Conservation (phyloP, 2,888 invertebrate genomes). For the Eupithecia pulchellata region DNA sequence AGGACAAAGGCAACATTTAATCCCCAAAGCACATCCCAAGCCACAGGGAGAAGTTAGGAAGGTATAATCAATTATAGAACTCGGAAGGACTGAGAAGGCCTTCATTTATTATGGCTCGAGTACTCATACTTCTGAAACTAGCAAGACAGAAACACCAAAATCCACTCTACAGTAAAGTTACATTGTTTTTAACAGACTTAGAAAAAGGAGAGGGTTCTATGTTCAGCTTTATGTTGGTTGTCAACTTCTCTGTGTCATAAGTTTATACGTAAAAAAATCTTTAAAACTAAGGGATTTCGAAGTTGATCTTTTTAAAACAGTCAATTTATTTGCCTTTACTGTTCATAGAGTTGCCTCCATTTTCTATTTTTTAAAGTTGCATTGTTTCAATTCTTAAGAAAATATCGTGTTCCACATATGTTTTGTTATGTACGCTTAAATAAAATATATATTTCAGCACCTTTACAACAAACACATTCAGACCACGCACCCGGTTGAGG, state of each 20-base stretch:
- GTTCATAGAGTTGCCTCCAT: not conserved
- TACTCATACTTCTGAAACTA: not conserved
- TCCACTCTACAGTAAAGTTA: not conserved
- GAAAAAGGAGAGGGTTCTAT: too few species aligned
- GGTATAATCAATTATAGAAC: not conserved
- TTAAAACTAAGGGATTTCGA: too few species aligned
- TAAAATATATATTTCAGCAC: slow-evolving; percentile 69
- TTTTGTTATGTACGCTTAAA: not conserved
- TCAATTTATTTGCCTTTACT: too few species aligned
- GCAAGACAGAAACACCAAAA: not conserved
- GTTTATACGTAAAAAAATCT: too few species aligned
- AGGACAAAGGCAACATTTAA: not conserved
- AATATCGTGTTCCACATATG: not conserved
- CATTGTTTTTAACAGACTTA: too few species aligned
- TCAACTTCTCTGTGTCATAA: too few species aligned
- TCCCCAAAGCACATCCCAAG: too few species aligned
- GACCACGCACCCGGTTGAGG: slow-evolving; percentile 68
- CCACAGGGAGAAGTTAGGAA: not conserved
- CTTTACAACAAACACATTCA: slow-evolving; percentile 85
- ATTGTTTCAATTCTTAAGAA: not conserved
- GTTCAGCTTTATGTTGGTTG: too few species aligned
- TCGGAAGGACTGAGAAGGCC: not conserved
- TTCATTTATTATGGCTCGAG: not conserved
- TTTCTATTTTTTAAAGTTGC: not conserved
- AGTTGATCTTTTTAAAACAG: too few species aligned